Base-by-base conservation (phyloP, 1,140 invertebrate genomes). In the Panulirus ornatus region DNA sequence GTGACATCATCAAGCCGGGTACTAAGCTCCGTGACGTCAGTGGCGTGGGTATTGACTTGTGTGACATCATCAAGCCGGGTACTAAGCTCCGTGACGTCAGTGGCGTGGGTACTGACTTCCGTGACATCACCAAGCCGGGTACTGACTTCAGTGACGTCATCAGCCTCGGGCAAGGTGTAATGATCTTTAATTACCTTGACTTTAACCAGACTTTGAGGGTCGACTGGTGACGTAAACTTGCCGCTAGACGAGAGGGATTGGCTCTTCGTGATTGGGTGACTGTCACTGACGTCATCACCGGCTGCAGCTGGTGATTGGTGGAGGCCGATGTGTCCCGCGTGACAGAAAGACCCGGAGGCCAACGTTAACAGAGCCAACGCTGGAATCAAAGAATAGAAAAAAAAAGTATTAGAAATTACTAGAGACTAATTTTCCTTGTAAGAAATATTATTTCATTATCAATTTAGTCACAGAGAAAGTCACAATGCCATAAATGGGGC, bases 281-380 rank as follows among this genome's bases (percentile, higher is more conserved):
- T 66, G n/a, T 66, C 30, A 27, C n/a, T 66, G n/a, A 66, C n/a
- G n/a, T 27, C 58, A 27, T 66, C 58, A 30, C 11, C n/a, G n/a
- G 3, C 30, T 22, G 58, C 14, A 3, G 58, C 1, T 27, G 30
- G 58, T 66, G 58, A 66, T 11, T 66, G 58, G n/a, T 66, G 22
- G 58, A 66, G 6, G 58, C 58, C 58, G n/a, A 66, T 22, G 58
- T 66, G 58, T 19, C n/a, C 58, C 58, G n/a, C 58, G 51, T 54
- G 9, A 8, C 9, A 22, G 58, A 27, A 22, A 27, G 58, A 22
- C 58, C 58, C 27, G 3, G 58, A 66, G 58, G n/a, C 51, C 16
- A 22, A 66, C 22, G 58, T 66, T 27, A 66, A 66, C 58, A 66
- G 58, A 27, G 58, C 58, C 58, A 66, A 66, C 22, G 58, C 58